Conservation (phyloP, 1,140 invertebrate species). For the Procambarus clarkii region DNA sequence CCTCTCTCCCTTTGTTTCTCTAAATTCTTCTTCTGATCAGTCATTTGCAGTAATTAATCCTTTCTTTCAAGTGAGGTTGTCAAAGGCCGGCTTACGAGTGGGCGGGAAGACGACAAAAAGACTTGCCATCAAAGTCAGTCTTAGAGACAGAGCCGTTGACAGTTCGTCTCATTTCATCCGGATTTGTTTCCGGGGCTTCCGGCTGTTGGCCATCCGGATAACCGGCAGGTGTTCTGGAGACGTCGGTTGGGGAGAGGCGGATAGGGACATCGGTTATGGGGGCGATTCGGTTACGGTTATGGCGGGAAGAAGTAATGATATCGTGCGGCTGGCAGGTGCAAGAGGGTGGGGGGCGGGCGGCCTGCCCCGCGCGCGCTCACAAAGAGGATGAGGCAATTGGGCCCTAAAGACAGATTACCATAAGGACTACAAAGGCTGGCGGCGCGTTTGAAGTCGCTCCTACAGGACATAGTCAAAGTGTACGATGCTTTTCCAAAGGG, state of each 20-base stretch:
- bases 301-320: not conserved
- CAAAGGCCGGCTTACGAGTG: slow-evolving; percentile 60
- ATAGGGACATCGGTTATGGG: not conserved
- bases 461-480: slow-evolving; percentile 65
- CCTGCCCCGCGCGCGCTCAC: slow-evolving; percentile 5
- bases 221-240: too few relatives aligned
- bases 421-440: slow-evolving; percentile 63
- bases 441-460: slow-evolving; percentile 63
- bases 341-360: not conserved
- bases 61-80: slow-evolving; percentile 68
- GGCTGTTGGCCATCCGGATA: not conserved
- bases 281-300: too few relatives aligned
- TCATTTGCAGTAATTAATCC: slow-evolving; percentile 69
- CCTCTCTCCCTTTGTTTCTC: slow-evolving; percentile 59
- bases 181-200: not conserved
- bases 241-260: not conserved
- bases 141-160: slow-evolving; percentile 2
- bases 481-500: slow-evolving; percentile 60
- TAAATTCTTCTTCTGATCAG: slow-evolving; percentile 69
- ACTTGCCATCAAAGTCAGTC: slow-evolving; percentile 61
- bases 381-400: slow-evolving; percentile 65
- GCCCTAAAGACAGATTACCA: slow-evolving; percentile 65
- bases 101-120: slow-evolving; percentile 46
- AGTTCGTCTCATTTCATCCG: not conserved
- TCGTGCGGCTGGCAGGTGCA: slow-evolving; percentile 38